Evolutionary conservation across 2,113 vertebrate genomes (phyloP), one percentile per base, ranked within the genome.

Genomic region (Hippocampus mohnikei): DNA sequence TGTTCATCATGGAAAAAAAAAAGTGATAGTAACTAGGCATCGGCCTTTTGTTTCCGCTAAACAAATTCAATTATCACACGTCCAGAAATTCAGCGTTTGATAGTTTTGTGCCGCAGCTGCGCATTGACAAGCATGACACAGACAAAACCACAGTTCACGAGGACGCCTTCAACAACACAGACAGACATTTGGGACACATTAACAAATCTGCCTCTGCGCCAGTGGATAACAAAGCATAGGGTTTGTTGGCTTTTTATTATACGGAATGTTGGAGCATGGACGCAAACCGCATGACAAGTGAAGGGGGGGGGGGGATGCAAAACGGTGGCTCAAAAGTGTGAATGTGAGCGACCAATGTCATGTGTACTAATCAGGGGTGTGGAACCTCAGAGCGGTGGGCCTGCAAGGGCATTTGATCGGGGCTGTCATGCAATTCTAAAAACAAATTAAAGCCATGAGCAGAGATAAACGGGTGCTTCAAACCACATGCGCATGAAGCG

Each of bases 91-190:
- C 58, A 78, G 75, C 18, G 58, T 85, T 83, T 84, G 82, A 87
- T 89, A 87, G 80, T 77, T 88, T 88, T 80, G 82, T 69, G 77
- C 74, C 84, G 83, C 87, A 83, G 85, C 81, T 85, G 78, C 75
- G 75, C 82, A 81, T 82, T 82, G 78, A 86, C 83, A 84, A 82
- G 87, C 82, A 79, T 87, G 82, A 88, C 85, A 88, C 76, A 87
- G 81, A 90, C 85, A 89, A 83, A 85, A 86, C 77, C 85, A 83
- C 79, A 83, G 72, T 82, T 81, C 86, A 83, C 66, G 75, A 72
- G 67, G 68, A 76, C 77, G 82, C 69, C 75, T 80, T 87, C 80
- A 82, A 65, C 66, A 85, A 86, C 86, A 87, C 74, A 82, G 74
- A 88, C 71, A 83, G 78, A 85, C 83, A 86, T 85, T 74, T 86